A percentile compares a stretch with the other conserved stretches of the same genome.
These are phyloP conservation scores for Polypterus bichir DNA, from an alignment of 2,113 vertebrate genomes.

Conservation along the genomic window DNA sequence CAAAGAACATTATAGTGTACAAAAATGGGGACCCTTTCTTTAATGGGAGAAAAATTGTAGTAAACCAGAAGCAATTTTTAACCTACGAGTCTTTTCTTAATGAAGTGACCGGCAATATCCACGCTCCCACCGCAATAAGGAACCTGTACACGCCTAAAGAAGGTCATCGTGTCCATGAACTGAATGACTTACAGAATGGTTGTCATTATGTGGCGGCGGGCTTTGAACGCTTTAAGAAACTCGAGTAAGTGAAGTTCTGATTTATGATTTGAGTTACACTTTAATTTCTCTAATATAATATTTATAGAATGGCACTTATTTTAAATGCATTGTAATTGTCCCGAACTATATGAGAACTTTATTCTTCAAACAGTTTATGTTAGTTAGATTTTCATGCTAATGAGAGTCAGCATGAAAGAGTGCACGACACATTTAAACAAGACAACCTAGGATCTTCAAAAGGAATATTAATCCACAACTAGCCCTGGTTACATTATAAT, in stretches of 20 bases:
- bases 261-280: background rate
- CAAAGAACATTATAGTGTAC: conserved; percentile 67
- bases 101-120: conserved; percentile 64
- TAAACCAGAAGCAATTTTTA: conserved; percentile 59
- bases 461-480: too few relatives aligned
- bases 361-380: too few relatives aligned
- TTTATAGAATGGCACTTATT: background rate
- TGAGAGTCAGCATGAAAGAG: too few relatives aligned
- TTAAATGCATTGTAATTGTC: background rate
- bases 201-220: conserved; percentile 73
- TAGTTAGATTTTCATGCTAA: too few relatives aligned
- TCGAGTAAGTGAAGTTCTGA: conserved; percentile 59
- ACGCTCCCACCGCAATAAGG: conserved; percentile 57
- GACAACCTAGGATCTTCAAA: too few relatives aligned
- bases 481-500: too few relatives aligned
- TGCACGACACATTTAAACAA: too few relatives aligned
- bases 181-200: conserved; percentile 60
- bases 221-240: conserved; percentile 66
- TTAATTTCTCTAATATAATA: background rate
- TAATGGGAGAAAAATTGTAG: conserved; percentile 59
- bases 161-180: conserved; percentile 48
- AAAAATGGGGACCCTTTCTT: conserved; percentile 76
- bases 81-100: conserved; percentile 70
- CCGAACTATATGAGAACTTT: too few relatives aligned
- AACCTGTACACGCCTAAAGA: conserved; percentile 63